Percentiles rank a stretch among this genome's conserved stretches.
Evolutionary conservation across 2,888 invertebrate genomes (phyloP).

Genomic region (Tenthredo distinguenda): DNA sequence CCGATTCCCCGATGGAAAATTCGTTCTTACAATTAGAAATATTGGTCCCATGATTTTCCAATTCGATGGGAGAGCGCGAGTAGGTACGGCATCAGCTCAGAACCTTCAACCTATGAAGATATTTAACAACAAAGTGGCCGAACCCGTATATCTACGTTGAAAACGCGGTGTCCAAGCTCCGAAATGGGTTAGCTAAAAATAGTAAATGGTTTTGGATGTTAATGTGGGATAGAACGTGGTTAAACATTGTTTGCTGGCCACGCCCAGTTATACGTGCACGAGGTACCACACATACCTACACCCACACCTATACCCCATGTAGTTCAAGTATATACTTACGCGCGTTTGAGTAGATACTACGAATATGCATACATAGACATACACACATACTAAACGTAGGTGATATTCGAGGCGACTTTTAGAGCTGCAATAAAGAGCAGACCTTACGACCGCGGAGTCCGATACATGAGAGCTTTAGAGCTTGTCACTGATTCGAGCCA

Average conservation of each 20-base stretch:
- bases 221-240: constrained; percentile 69
- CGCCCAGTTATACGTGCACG: constrained; percentile 73
- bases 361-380: not conserved
- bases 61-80: too few relatives aligned
- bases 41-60: too few relatives aligned
- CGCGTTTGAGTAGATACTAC: not conserved
- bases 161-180: not conserved
- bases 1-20: too few relatives aligned
- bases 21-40: too few relatives aligned
- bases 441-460: constrained; percentile 38
- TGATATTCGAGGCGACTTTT: constrained; percentile 46
- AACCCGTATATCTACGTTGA: not conserved
- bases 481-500: constrained; percentile 40
- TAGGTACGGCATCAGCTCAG: not conserved
- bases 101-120: not conserved
- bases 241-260: constrained; percentile 75
- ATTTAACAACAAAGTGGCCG: constrained; percentile 23
- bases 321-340: not conserved
- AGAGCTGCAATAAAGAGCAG: constrained; percentile 47
- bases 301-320: not conserved
- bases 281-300: constrained; percentile 47
- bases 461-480: not conserved
- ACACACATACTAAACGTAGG: constrained; percentile 17
- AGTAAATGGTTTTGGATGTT: constrained; percentile 66
- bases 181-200: constrained; percentile 54